Evolutionary conservation across 2,888 invertebrate genomes (phyloP).

Genomic region (Lasioglossum oenotherae): DNA sequence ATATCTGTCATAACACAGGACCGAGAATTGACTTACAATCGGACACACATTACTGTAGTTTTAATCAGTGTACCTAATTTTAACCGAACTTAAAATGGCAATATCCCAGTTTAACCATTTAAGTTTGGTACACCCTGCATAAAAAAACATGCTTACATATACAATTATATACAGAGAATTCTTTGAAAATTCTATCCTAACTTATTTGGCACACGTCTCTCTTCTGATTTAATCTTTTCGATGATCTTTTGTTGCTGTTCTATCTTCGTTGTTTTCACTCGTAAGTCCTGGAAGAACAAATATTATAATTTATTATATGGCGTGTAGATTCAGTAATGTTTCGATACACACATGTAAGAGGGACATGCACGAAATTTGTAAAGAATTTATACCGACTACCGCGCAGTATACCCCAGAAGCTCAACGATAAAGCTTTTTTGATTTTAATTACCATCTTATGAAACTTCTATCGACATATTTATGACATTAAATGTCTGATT

Average conservation of each 20-base stretch:
- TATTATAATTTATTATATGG: background rate
- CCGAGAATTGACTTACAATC: too few relatives aligned
- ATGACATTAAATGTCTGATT: background rate
- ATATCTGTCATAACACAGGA: too few relatives aligned
- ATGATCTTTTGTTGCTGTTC: conserved; percentile 81
- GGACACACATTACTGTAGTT: too few relatives aligned
- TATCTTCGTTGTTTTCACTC: conserved; percentile 69
- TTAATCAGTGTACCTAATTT: too few relatives aligned
- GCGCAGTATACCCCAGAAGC: background rate
- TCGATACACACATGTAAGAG: background rate
- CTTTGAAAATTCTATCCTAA: background rate
- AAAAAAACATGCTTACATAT: too few relatives aligned
- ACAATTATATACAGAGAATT: too few relatives aligned
- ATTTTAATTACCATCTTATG: background rate
- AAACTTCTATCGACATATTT: background rate
- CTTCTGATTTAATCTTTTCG: conserved; percentile 83
- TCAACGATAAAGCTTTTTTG: background rate
- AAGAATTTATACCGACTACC: background rate
- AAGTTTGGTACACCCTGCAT: too few relatives aligned
- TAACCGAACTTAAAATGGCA: too few relatives aligned
- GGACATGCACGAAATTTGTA: background rate
- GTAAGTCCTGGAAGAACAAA: conserved; percentile 72
- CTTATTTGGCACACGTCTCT: conserved; percentile 77
- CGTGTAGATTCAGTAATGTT: background rate
- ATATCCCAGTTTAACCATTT: too few relatives aligned